A percentile compares a stretch with the other conserved stretches of the same genome.
Evolutionary conservation across 2,797 vertebrate species (phyloP).

Genomic region (Muraenolepis orangiensis): DNA sequence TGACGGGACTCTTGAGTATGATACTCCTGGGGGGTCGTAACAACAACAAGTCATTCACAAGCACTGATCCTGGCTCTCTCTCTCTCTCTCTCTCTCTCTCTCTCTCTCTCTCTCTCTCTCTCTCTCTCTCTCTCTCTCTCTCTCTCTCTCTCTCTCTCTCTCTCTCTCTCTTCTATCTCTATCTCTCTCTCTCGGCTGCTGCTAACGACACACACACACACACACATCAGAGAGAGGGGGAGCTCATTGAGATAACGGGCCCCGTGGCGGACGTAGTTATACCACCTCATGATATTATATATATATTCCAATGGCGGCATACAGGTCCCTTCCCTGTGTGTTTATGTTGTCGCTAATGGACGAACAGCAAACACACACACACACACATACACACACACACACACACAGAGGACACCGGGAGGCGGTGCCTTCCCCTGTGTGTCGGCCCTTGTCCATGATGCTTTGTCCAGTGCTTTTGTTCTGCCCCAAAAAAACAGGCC

Average conservation of each 20-base stretch:
- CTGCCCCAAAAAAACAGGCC: slow-evolving; percentile 71
- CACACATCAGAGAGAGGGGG: slow-evolving; percentile 59
- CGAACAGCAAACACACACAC: too few relatives aligned
- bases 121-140: too few relatives aligned
- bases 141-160: too few relatives aligned
- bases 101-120: too few relatives aligned
- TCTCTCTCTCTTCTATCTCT: too few relatives aligned
- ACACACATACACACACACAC: too few relatives aligned
- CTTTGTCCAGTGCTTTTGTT: slow-evolving; percentile 50
- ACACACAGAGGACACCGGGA: not conserved
- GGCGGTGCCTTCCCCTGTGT: too few relatives aligned
- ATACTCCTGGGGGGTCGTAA: slow-evolving; percentile 63
- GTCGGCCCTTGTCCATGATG: too few relatives aligned
- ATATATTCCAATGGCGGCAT: not conserved
- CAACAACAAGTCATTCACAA: slow-evolving; percentile 67
- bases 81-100: too few relatives aligned
- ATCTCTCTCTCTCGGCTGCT: slow-evolving; percentile 58
- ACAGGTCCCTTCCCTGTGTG: slow-evolving; percentile 1
- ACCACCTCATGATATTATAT: not conserved
- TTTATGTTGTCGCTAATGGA: not conserved
- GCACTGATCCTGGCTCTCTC: slow-evolving; percentile 61
- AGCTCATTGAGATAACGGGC: slow-evolving; percentile 63
- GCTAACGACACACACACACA: slow-evolving; percentile 53
- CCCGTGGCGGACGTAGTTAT: slow-evolving; percentile 34
- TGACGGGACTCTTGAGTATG: slow-evolving; percentile 57